Conservation (phyloP, 53 echinoderm and acorn worm genomes). For the Arbacia lixula region DNA sequence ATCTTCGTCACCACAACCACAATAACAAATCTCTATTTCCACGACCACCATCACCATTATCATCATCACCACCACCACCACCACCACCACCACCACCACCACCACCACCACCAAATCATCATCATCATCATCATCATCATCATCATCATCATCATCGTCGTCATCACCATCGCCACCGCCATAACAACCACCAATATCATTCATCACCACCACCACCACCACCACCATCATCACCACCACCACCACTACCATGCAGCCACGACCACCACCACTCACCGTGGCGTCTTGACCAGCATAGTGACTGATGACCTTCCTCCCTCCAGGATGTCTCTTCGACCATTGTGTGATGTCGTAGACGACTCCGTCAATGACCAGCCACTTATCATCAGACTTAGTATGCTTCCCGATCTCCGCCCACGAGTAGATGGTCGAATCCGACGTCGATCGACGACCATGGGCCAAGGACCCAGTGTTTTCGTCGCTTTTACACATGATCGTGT, state of each 20-base stretch:
- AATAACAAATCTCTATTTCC: no score
- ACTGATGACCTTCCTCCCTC: slow-evolving; percentile 77
- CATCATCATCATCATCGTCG: background rate
- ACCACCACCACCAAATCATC: background rate
- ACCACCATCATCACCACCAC: slow-evolving; percentile 95
- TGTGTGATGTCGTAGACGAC: slow-evolving; percentile 87
- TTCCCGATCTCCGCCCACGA: slow-evolving; percentile 34
- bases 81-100: background rate
- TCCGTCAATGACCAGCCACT: slow-evolving; percentile 93
- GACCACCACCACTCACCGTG: slow-evolving; percentile 60
- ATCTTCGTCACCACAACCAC: background rate
- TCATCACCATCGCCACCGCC: background rate
- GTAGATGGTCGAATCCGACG: slow-evolving; percentile 7
- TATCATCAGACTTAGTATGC: slow-evolving; percentile 43
- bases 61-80: background rate
- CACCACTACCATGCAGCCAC: background rate
- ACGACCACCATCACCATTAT: background rate
- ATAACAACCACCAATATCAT: background rate
- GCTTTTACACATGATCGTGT: background rate
- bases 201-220: background rate
- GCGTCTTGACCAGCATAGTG: slow-evolving; percentile 99
- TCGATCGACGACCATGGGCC: background rate
- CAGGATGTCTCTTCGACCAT: slow-evolving; percentile 90
- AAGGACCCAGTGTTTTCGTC: background rate
- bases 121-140: background rate